These are phyloP conservation scores for Lichenostomus cassidix DNA, from an alignment of 2,113 vertebrate genomes.

Conservation along the genomic window DNA sequence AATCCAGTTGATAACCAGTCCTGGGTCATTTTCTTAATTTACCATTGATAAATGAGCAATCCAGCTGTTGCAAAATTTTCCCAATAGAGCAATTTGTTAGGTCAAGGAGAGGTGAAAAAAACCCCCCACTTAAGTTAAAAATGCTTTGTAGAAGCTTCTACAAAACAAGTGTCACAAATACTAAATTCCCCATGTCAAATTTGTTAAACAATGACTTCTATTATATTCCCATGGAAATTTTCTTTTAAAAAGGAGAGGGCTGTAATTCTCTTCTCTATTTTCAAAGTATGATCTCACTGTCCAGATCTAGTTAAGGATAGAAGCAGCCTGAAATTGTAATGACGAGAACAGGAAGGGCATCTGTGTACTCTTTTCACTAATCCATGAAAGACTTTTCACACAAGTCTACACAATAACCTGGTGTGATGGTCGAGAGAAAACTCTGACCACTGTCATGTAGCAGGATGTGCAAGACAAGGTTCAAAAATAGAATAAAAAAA, in stretches of 20 bases:
- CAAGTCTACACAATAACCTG: background rate
- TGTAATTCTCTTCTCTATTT: slow-evolving; percentile 45
- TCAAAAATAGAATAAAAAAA: background rate
- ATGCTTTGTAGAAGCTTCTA: slow-evolving; percentile 23
- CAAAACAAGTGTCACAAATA: slow-evolving; percentile 26
- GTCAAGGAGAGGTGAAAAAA: slow-evolving; percentile 10
- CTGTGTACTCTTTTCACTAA: background rate
- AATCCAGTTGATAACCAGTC: slow-evolving; percentile 43
- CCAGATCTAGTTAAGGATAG: slow-evolving; percentile 17
- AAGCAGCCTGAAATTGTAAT: background rate
- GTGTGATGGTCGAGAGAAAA: background rate
- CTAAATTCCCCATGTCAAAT: background rate
- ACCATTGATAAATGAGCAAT: slow-evolving; percentile 63
- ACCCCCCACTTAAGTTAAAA: background rate
- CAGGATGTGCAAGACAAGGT: background rate
- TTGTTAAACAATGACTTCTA: slow-evolving; percentile 18
- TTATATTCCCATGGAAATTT: slow-evolving; percentile 33
- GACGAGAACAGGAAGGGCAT: background rate
- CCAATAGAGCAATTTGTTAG: slow-evolving; percentile 30
- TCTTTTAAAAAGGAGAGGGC: slow-evolving; percentile 12
- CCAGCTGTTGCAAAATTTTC: slow-evolving; percentile 67
- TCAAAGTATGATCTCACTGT: slow-evolving; percentile 42
- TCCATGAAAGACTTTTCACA: background rate
- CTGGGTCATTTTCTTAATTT: slow-evolving; percentile 50
- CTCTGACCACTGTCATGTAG: background rate